Percentiles rank a stretch among this genome's conserved stretches.
These are phyloP conservation scores for Aphaenogaster rudis DNA, from an alignment of 1,140 invertebrate genomes.

Conservation along the genomic window DNA sequence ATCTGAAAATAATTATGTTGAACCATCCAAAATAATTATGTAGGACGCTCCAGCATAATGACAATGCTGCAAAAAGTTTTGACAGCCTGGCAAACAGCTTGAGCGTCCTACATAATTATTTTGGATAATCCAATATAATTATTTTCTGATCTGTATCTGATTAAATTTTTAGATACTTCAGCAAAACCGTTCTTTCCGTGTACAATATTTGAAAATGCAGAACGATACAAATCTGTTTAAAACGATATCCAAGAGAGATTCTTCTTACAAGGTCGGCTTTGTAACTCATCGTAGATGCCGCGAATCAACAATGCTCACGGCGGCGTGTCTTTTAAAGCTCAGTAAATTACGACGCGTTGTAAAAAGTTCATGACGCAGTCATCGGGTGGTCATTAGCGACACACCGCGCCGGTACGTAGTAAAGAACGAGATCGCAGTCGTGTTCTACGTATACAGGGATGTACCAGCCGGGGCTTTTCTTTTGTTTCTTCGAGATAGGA, in stretches of 20 bases:
- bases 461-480: constrained; percentile 50
- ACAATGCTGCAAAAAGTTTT: no score
- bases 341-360: constrained; percentile 53
- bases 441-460: constrained; percentile 12
- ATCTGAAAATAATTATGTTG: no score
- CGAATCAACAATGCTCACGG: constrained; percentile 22
- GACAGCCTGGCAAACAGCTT: no score
- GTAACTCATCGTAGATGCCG: constrained; percentile 30
- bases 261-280: not conserved
- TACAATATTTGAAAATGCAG: not conserved
- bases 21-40: no score
- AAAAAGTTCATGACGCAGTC: constrained; percentile 70
- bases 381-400: constrained; percentile 75
- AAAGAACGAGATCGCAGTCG: constrained; percentile 28
- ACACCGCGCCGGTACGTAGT: constrained; percentile 35
- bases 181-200: no score
- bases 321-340: constrained; percentile 11
- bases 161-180: no score
- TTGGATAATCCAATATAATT: no score
- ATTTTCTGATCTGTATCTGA: no score
- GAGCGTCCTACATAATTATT: no score
- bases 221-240: not conserved
- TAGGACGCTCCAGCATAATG: no score
- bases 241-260: not conserved
- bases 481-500: constrained; percentile 65